Percentiles rank a stretch among this genome's conserved stretches.
These are phyloP conservation scores for Athene cunicularia DNA, from an alignment of 2,113 vertebrate species.

Conservation along the genomic window DNA sequence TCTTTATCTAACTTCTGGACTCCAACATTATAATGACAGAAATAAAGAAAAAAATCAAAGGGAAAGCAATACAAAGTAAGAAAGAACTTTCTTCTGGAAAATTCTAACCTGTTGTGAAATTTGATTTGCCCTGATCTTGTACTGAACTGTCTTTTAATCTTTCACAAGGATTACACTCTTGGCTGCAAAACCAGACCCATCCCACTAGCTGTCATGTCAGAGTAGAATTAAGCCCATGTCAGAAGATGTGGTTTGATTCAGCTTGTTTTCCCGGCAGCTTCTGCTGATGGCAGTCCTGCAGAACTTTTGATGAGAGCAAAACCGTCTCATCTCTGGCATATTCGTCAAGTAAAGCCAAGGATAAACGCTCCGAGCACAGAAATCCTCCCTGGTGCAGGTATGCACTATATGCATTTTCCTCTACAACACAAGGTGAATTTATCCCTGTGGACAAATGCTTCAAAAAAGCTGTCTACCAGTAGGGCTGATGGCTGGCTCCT, in stretches of 20 bases:
- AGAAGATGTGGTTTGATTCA: not conserved
- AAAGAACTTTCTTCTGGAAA: not conserved
- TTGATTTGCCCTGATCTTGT: not conserved
- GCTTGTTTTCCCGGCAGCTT: not conserved
- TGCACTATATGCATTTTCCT: not conserved
- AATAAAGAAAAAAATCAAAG: not conserved
- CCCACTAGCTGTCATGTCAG: not conserved
- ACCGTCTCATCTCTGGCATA: not conserved
- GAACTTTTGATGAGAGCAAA: not conserved
- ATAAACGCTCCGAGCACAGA: not conserved
- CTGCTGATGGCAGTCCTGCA: not conserved
- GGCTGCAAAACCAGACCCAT: not conserved
- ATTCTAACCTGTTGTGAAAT: not conserved
- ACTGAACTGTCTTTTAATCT: not conserved
- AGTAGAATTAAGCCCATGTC: not conserved
- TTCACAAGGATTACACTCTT: not conserved
- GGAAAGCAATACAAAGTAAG: not conserved
- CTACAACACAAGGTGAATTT: not conserved
- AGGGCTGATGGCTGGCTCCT: not conserved
- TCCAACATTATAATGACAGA: not conserved
- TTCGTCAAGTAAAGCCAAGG: not conserved
- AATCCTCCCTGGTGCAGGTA: not conserved
- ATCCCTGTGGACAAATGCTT: not conserved
- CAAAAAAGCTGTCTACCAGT: not conserved
- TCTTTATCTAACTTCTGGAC: not conserved